phyloP scores from a whole-genome alignment of 64 coral and sea anemone genomes.

The Stylophora pistillata region DNA sequence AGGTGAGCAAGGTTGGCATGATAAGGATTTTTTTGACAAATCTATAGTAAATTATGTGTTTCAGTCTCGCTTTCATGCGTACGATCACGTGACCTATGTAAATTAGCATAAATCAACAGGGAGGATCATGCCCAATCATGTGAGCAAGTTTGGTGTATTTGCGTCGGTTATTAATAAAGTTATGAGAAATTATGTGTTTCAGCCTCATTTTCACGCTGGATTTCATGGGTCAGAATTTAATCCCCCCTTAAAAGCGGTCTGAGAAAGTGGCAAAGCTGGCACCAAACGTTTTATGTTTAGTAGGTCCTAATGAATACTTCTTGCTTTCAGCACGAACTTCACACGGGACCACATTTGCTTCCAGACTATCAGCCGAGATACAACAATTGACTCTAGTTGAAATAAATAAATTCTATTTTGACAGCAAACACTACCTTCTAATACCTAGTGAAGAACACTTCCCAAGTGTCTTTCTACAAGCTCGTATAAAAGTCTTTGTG shows the following conservation, averaged over 20 bases:
- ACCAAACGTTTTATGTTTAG: too few species aligned
- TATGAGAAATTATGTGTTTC: slow-evolving; percentile 32
- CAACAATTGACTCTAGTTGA: too few species aligned
- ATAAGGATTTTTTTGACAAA: slow-evolving; percentile 76
- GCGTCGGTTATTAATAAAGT: slow-evolving; percentile 39
- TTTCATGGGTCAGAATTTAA: slow-evolving; percentile 51
- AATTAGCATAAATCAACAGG: slow-evolving; percentile 69
- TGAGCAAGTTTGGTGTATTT: slow-evolving; percentile 73
- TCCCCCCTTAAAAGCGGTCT: slow-evolving; percentile 60
- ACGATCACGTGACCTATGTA: slow-evolving; percentile 62
- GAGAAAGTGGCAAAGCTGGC: slow-evolving; percentile 73
- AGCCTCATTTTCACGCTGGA: slow-evolving; percentile 43
- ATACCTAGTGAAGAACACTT: too few species aligned
- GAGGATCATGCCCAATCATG: slow-evolving; percentile 69
- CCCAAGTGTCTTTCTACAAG: too few species aligned
- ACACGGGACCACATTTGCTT: slow-evolving; percentile 59
- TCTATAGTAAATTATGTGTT: slow-evolving; percentile 65
- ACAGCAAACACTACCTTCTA: too few species aligned
- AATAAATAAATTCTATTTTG: too few species aligned
- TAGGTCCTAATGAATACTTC: too few species aligned
- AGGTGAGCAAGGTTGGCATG: too few species aligned
- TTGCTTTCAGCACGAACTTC: slow-evolving; percentile 60
- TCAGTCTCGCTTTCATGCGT: slow-evolving; percentile 67
- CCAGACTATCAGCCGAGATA: too few species aligned
- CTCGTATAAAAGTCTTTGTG: too few species aligned